Conservation (phyloP, 2,888 invertebrate genomes). For the Celastrina argiolus region DNA sequence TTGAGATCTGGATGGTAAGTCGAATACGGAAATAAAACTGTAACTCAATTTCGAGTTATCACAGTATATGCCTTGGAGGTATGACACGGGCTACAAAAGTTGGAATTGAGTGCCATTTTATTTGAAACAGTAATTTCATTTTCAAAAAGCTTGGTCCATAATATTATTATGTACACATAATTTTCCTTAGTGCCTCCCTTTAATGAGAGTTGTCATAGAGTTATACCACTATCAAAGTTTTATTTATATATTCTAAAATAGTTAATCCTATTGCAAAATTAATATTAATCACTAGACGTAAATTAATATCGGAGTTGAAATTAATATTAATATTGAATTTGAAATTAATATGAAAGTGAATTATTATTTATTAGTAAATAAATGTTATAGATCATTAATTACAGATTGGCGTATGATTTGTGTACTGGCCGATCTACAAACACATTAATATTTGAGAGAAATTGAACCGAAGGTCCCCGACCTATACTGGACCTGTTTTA, state of each 20-base stretch:
- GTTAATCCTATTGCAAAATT: not conserved
- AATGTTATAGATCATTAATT: conserved; percentile 7
- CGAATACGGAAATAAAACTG: too few species aligned
- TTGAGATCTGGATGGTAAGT: too few species aligned
- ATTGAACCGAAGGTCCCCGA: not conserved
- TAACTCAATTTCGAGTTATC: too few species aligned
- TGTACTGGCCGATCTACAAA: not conserved
- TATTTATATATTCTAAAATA: not conserved
- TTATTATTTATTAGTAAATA: conserved; percentile 5
- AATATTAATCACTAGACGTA: not conserved
- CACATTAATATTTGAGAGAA: conserved; percentile 14
- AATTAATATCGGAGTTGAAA: not conserved
- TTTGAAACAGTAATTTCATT: too few species aligned
- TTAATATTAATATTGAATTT: not conserved
- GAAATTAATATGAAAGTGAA: conserved; percentile 3
- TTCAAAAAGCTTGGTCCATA: too few species aligned
- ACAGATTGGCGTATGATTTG: not conserved
- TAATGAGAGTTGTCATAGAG: too few species aligned
- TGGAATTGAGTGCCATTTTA: too few species aligned
- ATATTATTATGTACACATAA: too few species aligned
- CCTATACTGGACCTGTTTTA: not conserved
- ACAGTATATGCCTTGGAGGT: too few species aligned
- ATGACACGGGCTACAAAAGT: too few species aligned
- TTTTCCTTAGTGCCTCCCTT: too few species aligned
- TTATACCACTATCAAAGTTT: too few species aligned